Evolutionary conservation across 2,113 vertebrate genomes (phyloP).

Genomic region (Podarcis cretensis): DNA sequence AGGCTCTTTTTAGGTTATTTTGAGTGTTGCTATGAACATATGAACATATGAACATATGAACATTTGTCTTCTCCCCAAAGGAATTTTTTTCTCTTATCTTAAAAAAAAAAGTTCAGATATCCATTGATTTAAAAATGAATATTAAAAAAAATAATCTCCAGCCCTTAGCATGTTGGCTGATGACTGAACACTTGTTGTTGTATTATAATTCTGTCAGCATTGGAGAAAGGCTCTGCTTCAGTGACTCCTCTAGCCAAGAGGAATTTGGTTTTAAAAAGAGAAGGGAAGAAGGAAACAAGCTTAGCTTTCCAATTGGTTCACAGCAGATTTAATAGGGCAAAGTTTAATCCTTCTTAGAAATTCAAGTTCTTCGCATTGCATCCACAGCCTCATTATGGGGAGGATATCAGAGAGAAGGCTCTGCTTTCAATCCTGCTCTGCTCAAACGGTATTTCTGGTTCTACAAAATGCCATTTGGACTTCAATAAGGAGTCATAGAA

Average conservation of each 20-base stretch:
- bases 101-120: slow-evolving; percentile 19
- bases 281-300: neutral
- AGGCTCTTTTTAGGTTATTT: too few species aligned
- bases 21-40: neutral
- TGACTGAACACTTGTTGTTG: slow-evolving; percentile 32
- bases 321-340: slow-evolving; percentile 29
- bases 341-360: slow-evolving; percentile 14
- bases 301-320: slow-evolving; percentile 23
- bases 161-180: slow-evolving; percentile 39
- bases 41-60: neutral
- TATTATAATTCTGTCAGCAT: neutral
- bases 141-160: slow-evolving; percentile 19
- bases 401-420: slow-evolving; percentile 5
- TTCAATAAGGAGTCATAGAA: neutral
- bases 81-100: neutral
- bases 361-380: neutral
- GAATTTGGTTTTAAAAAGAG: neutral
- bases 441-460: neutral
- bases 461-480: neutral
- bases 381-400: neutral
- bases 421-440: neutral
- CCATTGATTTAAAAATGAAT: slow-evolving; percentile 37
- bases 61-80: neutral
- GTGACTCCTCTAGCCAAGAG: slow-evolving; percentile 44
- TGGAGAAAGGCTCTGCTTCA: slow-evolving; percentile 40